phyloP scores from a whole-genome alignment of 2,888 invertebrate genomes.

The Amiota minor region DNA sequence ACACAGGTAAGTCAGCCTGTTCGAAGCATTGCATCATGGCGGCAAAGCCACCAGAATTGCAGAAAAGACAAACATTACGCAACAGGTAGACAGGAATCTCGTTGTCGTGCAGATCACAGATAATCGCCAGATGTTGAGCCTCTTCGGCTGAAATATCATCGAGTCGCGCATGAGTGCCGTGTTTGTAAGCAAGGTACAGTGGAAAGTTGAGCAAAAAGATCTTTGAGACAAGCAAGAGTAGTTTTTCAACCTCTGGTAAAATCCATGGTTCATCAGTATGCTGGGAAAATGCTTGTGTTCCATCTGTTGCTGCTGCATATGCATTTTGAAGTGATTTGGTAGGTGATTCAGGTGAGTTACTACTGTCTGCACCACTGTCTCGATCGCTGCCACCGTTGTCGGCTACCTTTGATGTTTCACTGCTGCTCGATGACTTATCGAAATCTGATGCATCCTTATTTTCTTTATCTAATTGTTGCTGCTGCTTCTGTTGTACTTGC shows the following conservation, averaged over 20 bases:
- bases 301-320: constrained; percentile 38
- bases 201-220: constrained; percentile 92
- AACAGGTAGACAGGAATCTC: constrained; percentile 93
- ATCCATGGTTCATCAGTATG: constrained; percentile 78
- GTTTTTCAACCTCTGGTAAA: constrained; percentile 88
- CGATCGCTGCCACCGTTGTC: background rate
- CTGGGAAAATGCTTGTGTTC: constrained; percentile 47
- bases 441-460: constrained; percentile 16
- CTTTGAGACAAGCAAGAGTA: constrained; percentile 90
- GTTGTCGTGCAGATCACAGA: constrained; percentile 94
- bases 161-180: constrained; percentile 84
- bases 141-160: constrained; percentile 90
- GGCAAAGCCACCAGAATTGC: constrained; percentile 90
- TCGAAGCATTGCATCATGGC: constrained; percentile 92
- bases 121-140: constrained; percentile 75
- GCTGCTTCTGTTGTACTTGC: constrained; percentile 47
- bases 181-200: constrained; percentile 89
- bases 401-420: constrained; percentile 8
- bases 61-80: constrained; percentile 93
- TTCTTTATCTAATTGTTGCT: constrained; percentile 37
- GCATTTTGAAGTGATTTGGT: constrained; percentile 8
- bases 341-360: constrained; percentile 11
- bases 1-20: constrained; percentile 85
- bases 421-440: constrained; percentile 15
- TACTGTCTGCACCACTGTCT: background rate